Base-by-base conservation (phyloP, 2,888 invertebrate species). In the Timema cristinae region DNA sequence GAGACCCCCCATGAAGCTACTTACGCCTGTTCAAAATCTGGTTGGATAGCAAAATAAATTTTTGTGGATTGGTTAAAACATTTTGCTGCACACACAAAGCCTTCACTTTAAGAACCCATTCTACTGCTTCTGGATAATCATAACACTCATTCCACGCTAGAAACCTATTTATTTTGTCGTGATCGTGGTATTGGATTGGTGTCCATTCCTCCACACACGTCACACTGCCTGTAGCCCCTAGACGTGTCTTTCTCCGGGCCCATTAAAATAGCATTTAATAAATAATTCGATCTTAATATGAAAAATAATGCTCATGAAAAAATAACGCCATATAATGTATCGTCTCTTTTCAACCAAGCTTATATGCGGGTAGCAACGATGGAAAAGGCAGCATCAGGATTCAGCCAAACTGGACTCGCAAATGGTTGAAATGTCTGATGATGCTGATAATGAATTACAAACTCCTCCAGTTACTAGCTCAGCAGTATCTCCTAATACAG, bases 121-220 rank as follows among this genome's bases (percentile, higher is more conserved):
- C 7, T 63, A 47, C 63, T 47, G 48, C 32, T 63, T 48, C 47
- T 63, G 32, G 63, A 63, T 48, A 63, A 63, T 13, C 47, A 63
- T 32, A 13, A 63, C 63, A 63, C 47, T 63, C 63, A 63, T n/a
- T 13, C 48, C 47, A 63, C 6, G 10, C 47, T 63, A 32, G 47
- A 63, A 32, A 48, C 7, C 5, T 63, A 63, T 63, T 32, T 48
- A 13, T 63, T 47, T 13, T 63, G 63, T 48, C 32, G 9, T 11
- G 13, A 5, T 6, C 32, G 8, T 63, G 63, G 47, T n/a, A 16
- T 63, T 13, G 10, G 16, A 47, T 48, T 63, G 7, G 47, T 63
- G 6, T 63, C 32, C 47, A 63, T n/a, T n/a, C 7, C 47, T 13
- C 63, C 63, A 5, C 63, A 63, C 13, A 63, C 63, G 13, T 63